A percentile compares a stretch with the other conserved stretches of the same genome.
These are phyloP conservation scores for Malthinus flaveolus DNA, from an alignment of 2,888 invertebrate genomes.

Conservation along the genomic window DNA sequence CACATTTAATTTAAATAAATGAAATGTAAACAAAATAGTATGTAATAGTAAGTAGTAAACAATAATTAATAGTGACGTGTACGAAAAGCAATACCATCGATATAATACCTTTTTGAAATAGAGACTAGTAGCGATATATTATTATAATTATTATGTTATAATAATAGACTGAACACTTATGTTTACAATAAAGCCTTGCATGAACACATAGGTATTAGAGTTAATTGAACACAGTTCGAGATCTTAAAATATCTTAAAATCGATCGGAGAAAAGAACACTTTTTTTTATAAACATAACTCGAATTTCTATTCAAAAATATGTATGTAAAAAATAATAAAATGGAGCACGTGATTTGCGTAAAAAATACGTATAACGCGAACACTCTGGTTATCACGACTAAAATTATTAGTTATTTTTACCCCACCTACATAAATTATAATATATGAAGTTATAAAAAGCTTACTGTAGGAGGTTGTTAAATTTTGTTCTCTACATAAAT, in stretches of 20 bases:
- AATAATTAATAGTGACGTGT: too few species aligned
- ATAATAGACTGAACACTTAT: too few species aligned
- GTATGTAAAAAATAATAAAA: slow-evolving; percentile 9
- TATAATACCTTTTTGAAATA: too few species aligned
- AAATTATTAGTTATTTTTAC: slow-evolving; percentile 38
- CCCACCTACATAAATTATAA: slow-evolving; percentile 38
- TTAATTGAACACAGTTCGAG: neutral
- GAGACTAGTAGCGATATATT: too few species aligned
- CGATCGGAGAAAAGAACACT: neutral
- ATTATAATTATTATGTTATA: too few species aligned
- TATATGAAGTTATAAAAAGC: slow-evolving; percentile 33
- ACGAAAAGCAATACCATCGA: too few species aligned
- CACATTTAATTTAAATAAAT: too few species aligned
- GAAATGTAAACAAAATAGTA: too few species aligned
- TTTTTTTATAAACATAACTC: slow-evolving; percentile 1
- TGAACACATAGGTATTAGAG: neutral
- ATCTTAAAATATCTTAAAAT: neutral
- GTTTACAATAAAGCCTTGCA: neutral
- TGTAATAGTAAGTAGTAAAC: too few species aligned
- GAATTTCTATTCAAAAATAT: neutral
- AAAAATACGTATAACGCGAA: slow-evolving; percentile 29
- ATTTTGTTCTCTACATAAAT: slow-evolving; percentile 17
- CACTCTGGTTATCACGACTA: slow-evolving; percentile 37
- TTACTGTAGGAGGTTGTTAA: slow-evolving; percentile 21
- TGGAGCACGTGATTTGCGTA: slow-evolving; percentile 18